Evolutionary conservation across 2,113 vertebrate genomes (phyloP).

Genomic region (Rhinogobius similis): DNA sequence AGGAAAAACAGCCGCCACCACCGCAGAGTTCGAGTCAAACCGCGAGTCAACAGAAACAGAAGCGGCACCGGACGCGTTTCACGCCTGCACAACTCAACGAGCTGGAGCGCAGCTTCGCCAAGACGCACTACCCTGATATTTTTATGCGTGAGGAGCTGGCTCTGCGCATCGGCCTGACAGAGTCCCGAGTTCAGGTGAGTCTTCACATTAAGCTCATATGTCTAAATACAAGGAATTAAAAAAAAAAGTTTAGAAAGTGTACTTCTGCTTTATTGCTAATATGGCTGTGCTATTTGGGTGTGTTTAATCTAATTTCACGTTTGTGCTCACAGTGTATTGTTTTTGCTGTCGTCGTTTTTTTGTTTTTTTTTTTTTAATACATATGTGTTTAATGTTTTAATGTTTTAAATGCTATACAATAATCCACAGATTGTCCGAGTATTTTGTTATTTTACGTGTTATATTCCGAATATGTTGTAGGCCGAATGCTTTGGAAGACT

Average conservation of each 20-base stretch:
- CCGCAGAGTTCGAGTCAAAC: constrained; percentile 77
- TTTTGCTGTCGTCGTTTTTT: neutral
- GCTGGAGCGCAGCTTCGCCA: constrained; percentile 97
- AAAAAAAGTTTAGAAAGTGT: no score
- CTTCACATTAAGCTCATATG: neutral
- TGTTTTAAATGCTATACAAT: no score
- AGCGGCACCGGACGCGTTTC: constrained; percentile 97
- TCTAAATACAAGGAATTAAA: neutral
- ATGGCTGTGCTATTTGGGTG: no score
- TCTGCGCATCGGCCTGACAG: constrained; percentile 94
- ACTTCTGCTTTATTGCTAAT: no score
- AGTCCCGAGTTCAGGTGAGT: constrained; percentile 94
- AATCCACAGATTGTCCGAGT: neutral
- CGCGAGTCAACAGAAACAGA: constrained; percentile 92
- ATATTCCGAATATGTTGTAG: neutral
- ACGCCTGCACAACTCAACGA: constrained; percentile 98
- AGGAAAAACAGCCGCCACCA: constrained; percentile 88
- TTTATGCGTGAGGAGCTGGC: constrained; percentile 98
- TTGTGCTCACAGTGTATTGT: neutral
- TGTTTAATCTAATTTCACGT: no score
- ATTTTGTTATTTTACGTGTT: neutral
- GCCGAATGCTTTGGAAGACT: neutral
- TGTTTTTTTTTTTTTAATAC: neutral
- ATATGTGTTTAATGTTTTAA: no score
- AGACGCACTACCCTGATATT: constrained; percentile 98